Evolutionary conservation across 2,113 vertebrate genomes (phyloP).

Genomic region (Mustelus asterias): DNA sequence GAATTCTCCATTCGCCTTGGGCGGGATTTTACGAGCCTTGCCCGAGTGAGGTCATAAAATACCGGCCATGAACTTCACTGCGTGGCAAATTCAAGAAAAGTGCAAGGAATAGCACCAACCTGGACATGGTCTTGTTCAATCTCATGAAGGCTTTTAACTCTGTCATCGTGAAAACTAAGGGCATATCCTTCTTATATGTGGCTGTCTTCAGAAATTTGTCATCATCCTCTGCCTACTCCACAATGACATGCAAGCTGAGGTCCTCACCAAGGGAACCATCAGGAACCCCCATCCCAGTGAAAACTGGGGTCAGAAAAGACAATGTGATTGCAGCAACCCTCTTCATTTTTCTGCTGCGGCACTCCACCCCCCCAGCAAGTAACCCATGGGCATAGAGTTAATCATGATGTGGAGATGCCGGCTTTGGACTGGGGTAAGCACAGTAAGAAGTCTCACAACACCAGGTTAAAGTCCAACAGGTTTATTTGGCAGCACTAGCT

Average conservation of each 20-base stretch:
- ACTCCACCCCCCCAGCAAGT: background rate
- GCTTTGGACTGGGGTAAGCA: too few relatives aligned
- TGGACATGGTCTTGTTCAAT: background rate
- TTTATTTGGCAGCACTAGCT: too few relatives aligned
- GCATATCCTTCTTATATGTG: background rate
- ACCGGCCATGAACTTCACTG: background rate
- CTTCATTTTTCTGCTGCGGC: background rate
- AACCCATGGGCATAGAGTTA: background rate
- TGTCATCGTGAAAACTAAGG: background rate
- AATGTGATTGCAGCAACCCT: too few relatives aligned
- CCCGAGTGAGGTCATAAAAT: too few relatives aligned
- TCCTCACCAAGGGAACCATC: background rate
- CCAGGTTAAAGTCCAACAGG: too few relatives aligned
- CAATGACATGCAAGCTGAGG: background rate
- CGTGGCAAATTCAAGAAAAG: background rate
- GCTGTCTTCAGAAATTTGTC: background rate
- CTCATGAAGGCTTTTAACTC: background rate
- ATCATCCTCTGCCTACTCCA: background rate
- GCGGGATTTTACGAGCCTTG: too few relatives aligned
- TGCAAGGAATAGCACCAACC: background rate
- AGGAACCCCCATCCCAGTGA: background rate
- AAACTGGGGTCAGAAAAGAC: background rate
- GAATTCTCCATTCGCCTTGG: too few relatives aligned
- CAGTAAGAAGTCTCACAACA: too few relatives aligned
- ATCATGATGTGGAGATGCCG: too few relatives aligned